Evolutionary conservation across 2,888 invertebrate species (phyloP).

Genomic region (Morpho deidamia): DNA sequence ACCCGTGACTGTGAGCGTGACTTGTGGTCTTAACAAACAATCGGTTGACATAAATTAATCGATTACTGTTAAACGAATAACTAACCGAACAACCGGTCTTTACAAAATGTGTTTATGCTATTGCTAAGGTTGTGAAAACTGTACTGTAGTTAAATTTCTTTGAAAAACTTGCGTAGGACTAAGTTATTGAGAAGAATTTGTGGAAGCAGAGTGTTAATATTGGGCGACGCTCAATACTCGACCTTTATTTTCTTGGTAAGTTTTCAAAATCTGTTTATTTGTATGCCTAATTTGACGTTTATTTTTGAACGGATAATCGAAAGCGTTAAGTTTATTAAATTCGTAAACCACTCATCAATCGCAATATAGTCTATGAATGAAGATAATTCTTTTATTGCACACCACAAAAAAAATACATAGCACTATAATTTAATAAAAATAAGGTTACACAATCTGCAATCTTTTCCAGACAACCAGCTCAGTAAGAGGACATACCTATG

Average conservation of each 20-base stretch:
- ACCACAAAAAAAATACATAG: no score
- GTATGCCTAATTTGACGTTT: no score
- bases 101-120: conserved; percentile 18
- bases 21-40: conserved; percentile 25
- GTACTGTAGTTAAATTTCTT: conserved; percentile 10
- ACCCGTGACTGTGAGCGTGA: conserved; percentile 34
- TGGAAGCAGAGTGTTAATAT: conserved; percentile 19
- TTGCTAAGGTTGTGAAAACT: conserved; percentile 21
- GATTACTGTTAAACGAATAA: conserved; percentile 24
- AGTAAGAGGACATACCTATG: no score
- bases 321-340: no score
- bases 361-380: no score
- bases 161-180: conserved; percentile 16
- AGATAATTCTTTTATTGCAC: no score
- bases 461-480: no score
- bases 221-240: conserved; percentile 21
- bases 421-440: no score
- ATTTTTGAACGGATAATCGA: no score
- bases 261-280: conserved; percentile 22
- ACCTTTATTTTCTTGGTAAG: conserved; percentile 27
- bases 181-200: conserved; percentile 4
- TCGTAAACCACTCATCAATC: no score
- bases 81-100: conserved; percentile 16
- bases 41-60: conserved; percentile 25
- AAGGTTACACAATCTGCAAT: no score